phyloP scores from a whole-genome alignment of 2,113 vertebrate genomes.

The Butastur rufipennis region DNA sequence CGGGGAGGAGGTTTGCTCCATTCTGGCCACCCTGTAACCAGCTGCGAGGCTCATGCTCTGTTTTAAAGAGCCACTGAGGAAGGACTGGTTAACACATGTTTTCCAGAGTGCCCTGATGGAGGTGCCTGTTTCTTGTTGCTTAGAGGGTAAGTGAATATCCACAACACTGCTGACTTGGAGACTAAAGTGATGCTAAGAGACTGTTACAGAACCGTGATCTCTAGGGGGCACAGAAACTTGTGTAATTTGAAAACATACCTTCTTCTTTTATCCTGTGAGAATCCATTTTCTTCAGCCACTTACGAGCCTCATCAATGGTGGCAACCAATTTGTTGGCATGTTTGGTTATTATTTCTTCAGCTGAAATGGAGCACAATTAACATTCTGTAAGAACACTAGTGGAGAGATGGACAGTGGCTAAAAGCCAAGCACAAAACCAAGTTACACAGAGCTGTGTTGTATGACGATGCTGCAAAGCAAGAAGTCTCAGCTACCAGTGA shows the following conservation, averaged over 20 bases:
- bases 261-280: constrained; percentile 37
- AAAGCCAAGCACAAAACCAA: not conserved
- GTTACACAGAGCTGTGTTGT: not conserved
- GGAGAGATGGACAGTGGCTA: not conserved
- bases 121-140: not conserved
- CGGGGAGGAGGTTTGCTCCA: not conserved
- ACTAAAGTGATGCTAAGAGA: not conserved
- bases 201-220: not conserved
- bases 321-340: constrained; percentile 25
- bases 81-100: not conserved
- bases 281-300: constrained; percentile 71
- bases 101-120: not conserved
- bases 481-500: not conserved
- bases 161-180: not conserved
- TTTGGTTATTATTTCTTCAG: constrained; percentile 57
- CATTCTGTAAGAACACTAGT: not conserved
- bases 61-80: not conserved
- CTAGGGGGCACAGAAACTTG: not conserved
- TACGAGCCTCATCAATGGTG: constrained; percentile 20
- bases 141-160: not conserved
- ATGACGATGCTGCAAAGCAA: not conserved
- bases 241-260: constrained; percentile 54
- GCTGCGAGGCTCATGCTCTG: not conserved
- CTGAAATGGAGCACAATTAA: constrained; percentile 55
- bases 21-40: not conserved